Evolutionary conservation across 2,888 invertebrate species (phyloP).

Genomic region (Orthosia gothica): DNA sequence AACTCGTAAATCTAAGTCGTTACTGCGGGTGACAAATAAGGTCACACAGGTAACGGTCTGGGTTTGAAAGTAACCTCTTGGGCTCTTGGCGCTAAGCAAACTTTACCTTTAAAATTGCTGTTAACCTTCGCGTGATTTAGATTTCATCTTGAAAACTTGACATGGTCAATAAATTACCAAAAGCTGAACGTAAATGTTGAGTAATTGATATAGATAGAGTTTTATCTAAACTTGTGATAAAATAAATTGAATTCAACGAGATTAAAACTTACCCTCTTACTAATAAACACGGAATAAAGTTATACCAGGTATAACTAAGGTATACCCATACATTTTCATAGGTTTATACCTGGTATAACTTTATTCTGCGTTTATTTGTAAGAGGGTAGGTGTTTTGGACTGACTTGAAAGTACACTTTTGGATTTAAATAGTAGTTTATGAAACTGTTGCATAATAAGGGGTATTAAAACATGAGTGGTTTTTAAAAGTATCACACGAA

Average conservation of each 20-base stretch:
- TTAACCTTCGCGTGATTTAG: slow-evolving; percentile 58
- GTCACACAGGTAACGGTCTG: slow-evolving; percentile 69
- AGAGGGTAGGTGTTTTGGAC: no score
- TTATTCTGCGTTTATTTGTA: no score
- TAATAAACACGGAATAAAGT: no score
- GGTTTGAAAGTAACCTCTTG: slow-evolving; percentile 56
- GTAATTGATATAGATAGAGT: slow-evolving; percentile 1
- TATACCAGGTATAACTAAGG: no score
- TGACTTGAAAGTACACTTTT: not conserved
- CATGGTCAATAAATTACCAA: slow-evolving; percentile 37
- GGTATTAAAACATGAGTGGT: no score
- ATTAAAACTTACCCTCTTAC: no score
- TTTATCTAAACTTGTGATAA: not conserved
- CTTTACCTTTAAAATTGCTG: slow-evolving; percentile 54
- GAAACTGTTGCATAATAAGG: no score
- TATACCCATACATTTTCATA: no score
- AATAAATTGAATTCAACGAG: not conserved
- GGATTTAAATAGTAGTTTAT: no score
- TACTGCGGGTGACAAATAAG: slow-evolving; percentile 71
- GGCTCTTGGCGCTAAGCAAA: slow-evolving; percentile 48
- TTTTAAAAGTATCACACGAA: no score
- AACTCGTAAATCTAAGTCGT: slow-evolving; percentile 55
- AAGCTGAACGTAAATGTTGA: slow-evolving; percentile 9
- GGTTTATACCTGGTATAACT: no score
- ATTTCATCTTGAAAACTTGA: slow-evolving; percentile 37